phyloP scores from a whole-genome alignment of 1,140 invertebrate genomes.

The Caligus rogercresseyi region DNA sequence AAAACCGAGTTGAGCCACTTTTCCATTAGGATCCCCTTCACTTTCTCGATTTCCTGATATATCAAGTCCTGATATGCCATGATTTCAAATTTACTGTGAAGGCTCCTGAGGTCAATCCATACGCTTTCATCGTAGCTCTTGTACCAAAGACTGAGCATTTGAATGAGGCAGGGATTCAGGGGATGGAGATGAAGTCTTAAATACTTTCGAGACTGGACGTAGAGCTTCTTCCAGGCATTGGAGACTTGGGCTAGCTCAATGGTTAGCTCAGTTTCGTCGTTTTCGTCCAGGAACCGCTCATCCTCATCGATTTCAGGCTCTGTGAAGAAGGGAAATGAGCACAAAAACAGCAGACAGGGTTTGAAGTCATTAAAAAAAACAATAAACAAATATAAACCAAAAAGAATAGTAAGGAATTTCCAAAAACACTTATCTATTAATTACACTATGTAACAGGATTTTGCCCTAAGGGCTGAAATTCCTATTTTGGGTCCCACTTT shows the following conservation, averaged over 20 bases:
- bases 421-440: no score
- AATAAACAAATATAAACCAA: no score
- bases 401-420: no score
- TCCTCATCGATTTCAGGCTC: slow-evolving; percentile 22
- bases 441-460: no score
- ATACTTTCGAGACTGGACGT: slow-evolving; percentile 31
- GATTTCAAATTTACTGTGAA: slow-evolving; percentile 37
- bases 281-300: slow-evolving; percentile 24
- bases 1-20: slow-evolving; percentile 33
- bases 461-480: no score
- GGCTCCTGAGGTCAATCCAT: slow-evolving; percentile 36
- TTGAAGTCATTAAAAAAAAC: not conserved
- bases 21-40: slow-evolving; percentile 31
- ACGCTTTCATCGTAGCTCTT: slow-evolving; percentile 32
- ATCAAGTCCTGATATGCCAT: slow-evolving; percentile 35
- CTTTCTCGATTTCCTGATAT: slow-evolving; percentile 35
- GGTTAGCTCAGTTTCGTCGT: slow-evolving; percentile 34
- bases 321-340: no score
- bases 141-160: slow-evolving; percentile 36
- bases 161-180: slow-evolving; percentile 60
- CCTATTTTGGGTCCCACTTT: no score
- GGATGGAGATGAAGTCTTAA: slow-evolving; percentile 47
- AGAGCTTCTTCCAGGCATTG: slow-evolving; percentile 40
- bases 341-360: slow-evolving; percentile 30
- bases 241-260: slow-evolving; percentile 43